Evolutionary conservation across 2,113 vertebrate genomes (phyloP).

Genomic region (Tenrec ecaudatus): DNA sequence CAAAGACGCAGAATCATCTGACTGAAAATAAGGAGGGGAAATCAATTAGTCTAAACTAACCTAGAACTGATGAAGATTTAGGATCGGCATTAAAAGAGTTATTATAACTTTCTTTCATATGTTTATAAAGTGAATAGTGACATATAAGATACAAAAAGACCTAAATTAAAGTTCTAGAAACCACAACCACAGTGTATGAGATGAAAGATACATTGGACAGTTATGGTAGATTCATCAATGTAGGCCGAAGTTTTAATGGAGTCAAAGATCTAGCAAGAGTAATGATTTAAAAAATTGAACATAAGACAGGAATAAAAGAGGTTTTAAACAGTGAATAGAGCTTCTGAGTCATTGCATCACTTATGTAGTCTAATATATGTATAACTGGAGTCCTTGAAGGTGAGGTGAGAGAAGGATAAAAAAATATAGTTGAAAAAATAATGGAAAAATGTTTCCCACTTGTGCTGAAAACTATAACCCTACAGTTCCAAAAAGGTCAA

Average conservation of each 20-base stretch:
- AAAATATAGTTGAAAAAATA: conserved; percentile 13
- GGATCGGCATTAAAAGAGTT: neutral
- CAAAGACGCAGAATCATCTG: neutral
- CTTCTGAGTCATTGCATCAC: neutral
- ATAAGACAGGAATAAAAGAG: neutral
- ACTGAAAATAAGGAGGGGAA: neutral
- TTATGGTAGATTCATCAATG: neutral
- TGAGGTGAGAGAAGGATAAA: neutral
- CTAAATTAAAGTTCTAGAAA: conserved; percentile 14
- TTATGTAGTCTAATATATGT: neutral
- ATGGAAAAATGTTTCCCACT: neutral
- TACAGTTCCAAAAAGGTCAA: neutral
- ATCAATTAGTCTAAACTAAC: neutral
- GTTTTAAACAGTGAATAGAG: neutral
- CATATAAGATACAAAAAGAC: neutral
- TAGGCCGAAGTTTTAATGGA: conserved; percentile 26
- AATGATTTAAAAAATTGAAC: conserved; percentile 7
- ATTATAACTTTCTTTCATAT: neutral
- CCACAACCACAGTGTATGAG: neutral
- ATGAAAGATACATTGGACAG: neutral
- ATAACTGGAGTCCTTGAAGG: neutral
- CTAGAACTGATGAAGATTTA: neutral
- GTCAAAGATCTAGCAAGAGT: neutral
- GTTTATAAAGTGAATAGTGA: neutral
- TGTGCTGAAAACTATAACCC: conserved; percentile 31